Conservation (phyloP, 2,113 vertebrate genomes). For the Saccopteryx bilineata region DNA sequence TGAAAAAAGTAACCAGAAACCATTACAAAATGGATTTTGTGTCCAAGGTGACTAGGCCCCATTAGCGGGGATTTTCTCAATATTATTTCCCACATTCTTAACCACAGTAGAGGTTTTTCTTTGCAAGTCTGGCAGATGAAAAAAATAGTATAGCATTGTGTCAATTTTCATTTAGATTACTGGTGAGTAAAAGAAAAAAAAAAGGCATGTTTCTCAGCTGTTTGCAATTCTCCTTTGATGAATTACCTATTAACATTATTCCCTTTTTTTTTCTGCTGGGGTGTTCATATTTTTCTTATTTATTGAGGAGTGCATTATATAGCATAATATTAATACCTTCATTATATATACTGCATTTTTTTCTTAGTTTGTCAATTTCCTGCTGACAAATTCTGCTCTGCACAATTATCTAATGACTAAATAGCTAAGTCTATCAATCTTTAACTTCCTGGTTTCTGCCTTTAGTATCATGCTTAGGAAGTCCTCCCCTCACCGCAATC, state of each 20-base stretch:
- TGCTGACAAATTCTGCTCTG: slow-evolving; percentile 13
- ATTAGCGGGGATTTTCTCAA: slow-evolving; percentile 38
- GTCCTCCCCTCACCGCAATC: slow-evolving; percentile 16
- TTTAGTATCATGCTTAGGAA: slow-evolving; percentile 47
- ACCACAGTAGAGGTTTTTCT: slow-evolving; percentile 48
- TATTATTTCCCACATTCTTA: slow-evolving; percentile 38
- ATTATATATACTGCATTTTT: not conserved
- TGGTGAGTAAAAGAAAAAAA: not conserved
- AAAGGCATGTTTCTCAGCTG: slow-evolving; percentile 7
- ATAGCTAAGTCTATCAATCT: slow-evolving; percentile 52
- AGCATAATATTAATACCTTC: slow-evolving; percentile 20
- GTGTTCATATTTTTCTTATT: slow-evolving; percentile 50
- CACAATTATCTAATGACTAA: slow-evolving; percentile 65
- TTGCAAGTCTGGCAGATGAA: not conserved
- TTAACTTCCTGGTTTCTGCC: slow-evolving; percentile 64
- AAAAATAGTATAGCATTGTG: not conserved
- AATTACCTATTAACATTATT: slow-evolving; percentile 24
- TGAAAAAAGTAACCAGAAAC: slow-evolving; percentile 45
- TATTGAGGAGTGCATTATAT: not conserved
- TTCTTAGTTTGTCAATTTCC: slow-evolving; percentile 34
- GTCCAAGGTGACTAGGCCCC: not conserved
- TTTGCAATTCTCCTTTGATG: slow-evolving; percentile 25
- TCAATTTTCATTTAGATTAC: slow-evolving; percentile 60
- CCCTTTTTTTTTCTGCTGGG: slow-evolving; percentile 36
- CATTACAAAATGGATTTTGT: slow-evolving; percentile 52